phyloP scores from a whole-genome alignment of 2,797 vertebrate genomes.

The Apodemus agrarius region DNA sequence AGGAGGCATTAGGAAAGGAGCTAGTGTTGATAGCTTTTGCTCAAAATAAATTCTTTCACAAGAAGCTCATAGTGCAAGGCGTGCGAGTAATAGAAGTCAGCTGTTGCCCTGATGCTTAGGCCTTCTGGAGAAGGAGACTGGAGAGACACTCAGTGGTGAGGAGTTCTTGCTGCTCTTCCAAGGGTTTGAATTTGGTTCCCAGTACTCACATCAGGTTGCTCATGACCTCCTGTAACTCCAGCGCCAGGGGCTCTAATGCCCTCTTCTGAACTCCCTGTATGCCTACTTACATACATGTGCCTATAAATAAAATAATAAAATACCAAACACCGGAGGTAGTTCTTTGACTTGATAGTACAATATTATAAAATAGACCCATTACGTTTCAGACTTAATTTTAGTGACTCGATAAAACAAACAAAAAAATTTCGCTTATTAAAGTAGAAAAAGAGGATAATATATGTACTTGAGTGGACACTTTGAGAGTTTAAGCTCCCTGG shows the following conservation, averaged over 20 bases:
- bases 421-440: neutral
- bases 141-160: neutral
- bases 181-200: neutral
- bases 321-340: neutral
- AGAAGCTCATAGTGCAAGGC: neutral
- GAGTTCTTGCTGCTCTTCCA: neutral
- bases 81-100: neutral
- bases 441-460: neutral
- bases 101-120: neutral
- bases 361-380: neutral
- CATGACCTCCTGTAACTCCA: neutral
- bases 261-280: neutral
- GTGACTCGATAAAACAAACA: neutral
- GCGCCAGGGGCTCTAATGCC: neutral
- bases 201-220: neutral
- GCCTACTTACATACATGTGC: neutral
- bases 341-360: slow-evolving; percentile 28
- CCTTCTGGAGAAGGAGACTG: neutral
- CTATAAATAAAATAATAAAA: neutral
- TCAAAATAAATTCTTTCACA: slow-evolving; percentile 53
- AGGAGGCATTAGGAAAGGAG: slow-evolving; percentile 13
- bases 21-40: slow-evolving; percentile 13
- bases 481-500: neutral
- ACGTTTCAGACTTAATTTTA: slow-evolving; percentile 51
- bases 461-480: neutral